phyloP scores from a whole-genome alignment of 1,140 invertebrate genomes.

The Drosophila ogumai region DNA sequence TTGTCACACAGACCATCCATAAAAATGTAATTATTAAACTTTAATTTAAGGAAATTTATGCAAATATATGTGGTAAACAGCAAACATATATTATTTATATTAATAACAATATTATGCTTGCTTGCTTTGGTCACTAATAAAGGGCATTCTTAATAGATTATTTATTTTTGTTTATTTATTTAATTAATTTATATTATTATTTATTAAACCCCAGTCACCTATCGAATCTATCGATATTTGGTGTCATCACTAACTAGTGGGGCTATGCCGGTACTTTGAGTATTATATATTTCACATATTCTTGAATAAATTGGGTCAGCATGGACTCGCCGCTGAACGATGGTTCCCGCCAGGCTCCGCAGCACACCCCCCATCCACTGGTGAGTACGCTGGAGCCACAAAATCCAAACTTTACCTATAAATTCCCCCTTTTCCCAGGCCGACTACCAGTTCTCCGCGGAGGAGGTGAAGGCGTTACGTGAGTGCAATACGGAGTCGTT shows the following conservation, averaged over 20 bases:
- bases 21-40: background rate
- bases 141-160: too few species aligned
- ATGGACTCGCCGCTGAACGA: slow-evolving; percentile 63
- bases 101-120: slow-evolving; percentile 1
- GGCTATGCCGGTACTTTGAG: slow-evolving; percentile 9
- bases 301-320: slow-evolving; percentile 29
- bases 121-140: slow-evolving; percentile 12
- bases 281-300: slow-evolving; percentile 40
- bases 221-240: background rate
- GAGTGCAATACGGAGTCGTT: slow-evolving; percentile 91
- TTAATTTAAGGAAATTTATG: background rate
- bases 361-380: slow-evolving; percentile 42
- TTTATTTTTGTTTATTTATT: background rate
- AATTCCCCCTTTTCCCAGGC: slow-evolving; percentile 79
- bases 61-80: background rate
- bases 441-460: slow-evolving; percentile 84
- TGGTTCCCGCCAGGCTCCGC: slow-evolving; percentile 8
- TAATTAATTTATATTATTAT: background rate
- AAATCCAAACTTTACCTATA: background rate
- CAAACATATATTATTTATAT: background rate
- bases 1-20: background rate
- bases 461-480: slow-evolving; percentile 88
- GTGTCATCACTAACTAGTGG: slow-evolving; percentile 15
- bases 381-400: slow-evolving; percentile 17
- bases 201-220: background rate